phyloP scores from a whole-genome alignment of 2,888 invertebrate genomes.

The Hydraecia micacea region DNA sequence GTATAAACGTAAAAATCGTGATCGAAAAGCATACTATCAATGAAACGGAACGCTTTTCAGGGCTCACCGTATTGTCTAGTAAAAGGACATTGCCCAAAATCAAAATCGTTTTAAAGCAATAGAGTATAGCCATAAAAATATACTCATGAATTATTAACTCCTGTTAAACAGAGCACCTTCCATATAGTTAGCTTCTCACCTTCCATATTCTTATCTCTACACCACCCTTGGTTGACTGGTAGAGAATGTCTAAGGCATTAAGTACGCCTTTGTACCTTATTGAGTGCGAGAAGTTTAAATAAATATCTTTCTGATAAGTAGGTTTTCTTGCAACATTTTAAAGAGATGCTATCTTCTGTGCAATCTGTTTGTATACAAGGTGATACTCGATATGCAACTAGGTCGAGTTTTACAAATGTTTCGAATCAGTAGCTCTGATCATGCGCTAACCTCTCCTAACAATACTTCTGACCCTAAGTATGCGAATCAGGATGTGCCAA shows the following conservation, averaged over 20 bases:
- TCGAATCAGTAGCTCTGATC: constrained; percentile 36
- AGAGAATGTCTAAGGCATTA: background rate
- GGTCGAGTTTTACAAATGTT: constrained; percentile 28
- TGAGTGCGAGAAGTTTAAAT: background rate
- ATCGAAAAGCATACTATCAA: constrained; percentile 15
- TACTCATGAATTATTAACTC: background rate
- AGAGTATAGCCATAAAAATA: no score
- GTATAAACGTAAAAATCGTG: background rate
- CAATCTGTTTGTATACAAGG: background rate
- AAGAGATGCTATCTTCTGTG: constrained; percentile 10
- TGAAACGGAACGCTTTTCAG: background rate
- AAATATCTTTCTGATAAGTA: background rate
- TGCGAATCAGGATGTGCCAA: constrained; percentile 30
- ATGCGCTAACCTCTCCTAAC: constrained; percentile 13
- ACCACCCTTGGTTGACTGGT: background rate
- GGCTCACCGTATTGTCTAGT: no score
- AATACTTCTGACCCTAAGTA: constrained; percentile 33
- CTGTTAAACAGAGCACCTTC: background rate
- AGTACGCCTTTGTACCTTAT: background rate
- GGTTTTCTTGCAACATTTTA: background rate
- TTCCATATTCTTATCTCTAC: background rate
- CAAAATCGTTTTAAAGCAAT: no score
- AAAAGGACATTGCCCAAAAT: no score
- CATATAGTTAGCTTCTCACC: background rate
- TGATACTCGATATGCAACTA: constrained; percentile 7